Percentiles rank a stretch among this genome's conserved stretches.
These are phyloP conservation scores for Gobiocypris rarus DNA, from an alignment of 2,113 vertebrate genomes.

Conservation along the genomic window DNA sequence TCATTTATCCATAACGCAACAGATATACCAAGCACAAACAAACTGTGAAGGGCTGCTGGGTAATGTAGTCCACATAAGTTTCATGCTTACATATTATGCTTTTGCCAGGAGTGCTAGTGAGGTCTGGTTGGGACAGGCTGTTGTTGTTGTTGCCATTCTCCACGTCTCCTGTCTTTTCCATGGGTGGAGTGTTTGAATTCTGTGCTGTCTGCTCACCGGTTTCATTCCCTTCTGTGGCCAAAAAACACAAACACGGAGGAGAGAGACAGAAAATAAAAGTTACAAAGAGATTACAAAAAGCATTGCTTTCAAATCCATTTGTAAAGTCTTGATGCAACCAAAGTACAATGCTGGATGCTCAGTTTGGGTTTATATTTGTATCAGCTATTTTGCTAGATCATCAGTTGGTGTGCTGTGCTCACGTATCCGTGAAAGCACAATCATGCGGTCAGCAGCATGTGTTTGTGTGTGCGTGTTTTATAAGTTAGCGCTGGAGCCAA, in stretches of 20 bases:
- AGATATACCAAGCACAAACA: constrained; percentile 2
- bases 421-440: constrained; percentile 45
- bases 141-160: constrained; percentile 65
- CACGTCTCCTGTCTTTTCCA: constrained; percentile 51
- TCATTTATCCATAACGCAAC: not conserved
- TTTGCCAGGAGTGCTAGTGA: constrained; percentile 62
- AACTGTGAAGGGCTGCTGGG: not conserved
- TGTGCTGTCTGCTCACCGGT: constrained; percentile 69
- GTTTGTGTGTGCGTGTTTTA: constrained; percentile 61
- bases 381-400: constrained; percentile 41
- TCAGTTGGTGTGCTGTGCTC: constrained; percentile 45
- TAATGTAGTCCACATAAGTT: not conserved
- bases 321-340: not conserved
- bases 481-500: constrained; percentile 66
- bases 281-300: not conserved
- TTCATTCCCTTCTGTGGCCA: constrained; percentile 64
- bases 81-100: constrained; percentile 77
- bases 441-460: constrained; percentile 54
- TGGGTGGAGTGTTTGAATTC: constrained; percentile 65
- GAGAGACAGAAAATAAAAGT: constrained; percentile 5
- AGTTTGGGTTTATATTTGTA: constrained; percentile 14
- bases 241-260: constrained; percentile 52
- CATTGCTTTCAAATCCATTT: not conserved
- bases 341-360: not conserved
- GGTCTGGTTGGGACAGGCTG: constrained; percentile 61